phyloP scores from a whole-genome alignment of 1,140 invertebrate genomes.

The Galleria mellonella region DNA sequence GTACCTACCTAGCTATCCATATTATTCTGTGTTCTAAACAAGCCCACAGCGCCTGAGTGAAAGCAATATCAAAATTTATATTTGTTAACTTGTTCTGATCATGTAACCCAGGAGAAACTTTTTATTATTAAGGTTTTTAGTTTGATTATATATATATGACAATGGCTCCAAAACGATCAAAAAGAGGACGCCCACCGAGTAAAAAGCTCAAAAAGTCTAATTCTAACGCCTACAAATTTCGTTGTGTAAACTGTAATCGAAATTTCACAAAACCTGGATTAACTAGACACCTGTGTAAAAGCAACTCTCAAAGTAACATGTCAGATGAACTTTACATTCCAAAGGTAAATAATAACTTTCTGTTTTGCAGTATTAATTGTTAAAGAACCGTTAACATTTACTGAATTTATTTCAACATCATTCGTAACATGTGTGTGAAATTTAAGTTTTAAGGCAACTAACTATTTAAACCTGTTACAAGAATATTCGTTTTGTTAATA shows the following conservation, averaged over 20 bases:
- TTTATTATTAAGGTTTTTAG: too few species aligned
- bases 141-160: slow-evolving; percentile 6
- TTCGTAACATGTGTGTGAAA: too few species aligned
- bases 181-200: slow-evolving; percentile 29
- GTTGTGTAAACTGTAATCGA: slow-evolving; percentile 9
- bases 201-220: slow-evolving; percentile 29
- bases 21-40: not conserved
- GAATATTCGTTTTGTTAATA: too few species aligned
- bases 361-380: too few species aligned
- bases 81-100: not conserved
- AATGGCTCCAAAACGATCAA: slow-evolving; percentile 46
- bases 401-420: too few species aligned
- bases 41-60: slow-evolving; percentile 53
- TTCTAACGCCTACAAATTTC: slow-evolving; percentile 9
- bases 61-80: slow-evolving; percentile 60
- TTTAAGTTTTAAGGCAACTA: too few species aligned
- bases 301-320: not conserved
- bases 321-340: not conserved
- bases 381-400: too few species aligned
- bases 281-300: not conserved
- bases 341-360: not conserved
- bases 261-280: not conserved
- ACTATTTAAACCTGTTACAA: too few species aligned
- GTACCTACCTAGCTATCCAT: not conserved
- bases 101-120: too few species aligned